Conservation (phyloP, 2,888 invertebrate species). For the Achlya flavicornis region DNA sequence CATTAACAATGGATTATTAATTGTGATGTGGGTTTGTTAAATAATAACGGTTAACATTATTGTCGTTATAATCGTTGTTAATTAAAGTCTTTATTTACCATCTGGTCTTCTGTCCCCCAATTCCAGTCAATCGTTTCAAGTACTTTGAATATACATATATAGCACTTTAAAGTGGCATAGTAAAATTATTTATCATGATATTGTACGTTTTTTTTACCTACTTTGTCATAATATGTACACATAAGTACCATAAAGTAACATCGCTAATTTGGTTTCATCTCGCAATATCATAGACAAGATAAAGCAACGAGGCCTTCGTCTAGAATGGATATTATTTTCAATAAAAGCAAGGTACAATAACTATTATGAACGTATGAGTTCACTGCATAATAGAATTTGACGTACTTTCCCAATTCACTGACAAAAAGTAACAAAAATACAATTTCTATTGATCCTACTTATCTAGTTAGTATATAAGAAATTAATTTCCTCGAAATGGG, state of each 20-base stretch:
- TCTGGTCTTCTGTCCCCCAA: background rate
- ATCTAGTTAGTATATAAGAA: background rate
- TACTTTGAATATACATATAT: too few relatives aligned
- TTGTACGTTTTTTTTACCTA: too few relatives aligned
- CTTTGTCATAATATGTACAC: background rate
- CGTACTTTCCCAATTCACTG: background rate
- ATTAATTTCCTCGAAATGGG: background rate
- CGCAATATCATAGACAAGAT: background rate
- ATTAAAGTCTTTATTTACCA: background rate
- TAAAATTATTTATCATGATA: too few relatives aligned
- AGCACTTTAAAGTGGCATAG: too few relatives aligned
- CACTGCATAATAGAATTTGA: background rate
- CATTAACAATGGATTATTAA: slow-evolving; percentile 7
- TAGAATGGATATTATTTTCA: background rate
- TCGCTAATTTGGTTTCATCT: background rate
- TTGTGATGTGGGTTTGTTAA: slow-evolving; percentile 1
- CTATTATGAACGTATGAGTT: background rate
- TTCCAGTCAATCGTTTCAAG: background rate
- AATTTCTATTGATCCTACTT: background rate
- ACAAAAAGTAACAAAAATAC: background rate
- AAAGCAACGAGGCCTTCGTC: background rate
- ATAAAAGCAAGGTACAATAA: slow-evolving; percentile 1
- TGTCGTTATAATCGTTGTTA: background rate
- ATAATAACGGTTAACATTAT: background rate
- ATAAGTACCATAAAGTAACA: background rate